Base-by-base conservation (phyloP, 2,797 vertebrate species). In the Parauchenoglanis punctatus region DNA sequence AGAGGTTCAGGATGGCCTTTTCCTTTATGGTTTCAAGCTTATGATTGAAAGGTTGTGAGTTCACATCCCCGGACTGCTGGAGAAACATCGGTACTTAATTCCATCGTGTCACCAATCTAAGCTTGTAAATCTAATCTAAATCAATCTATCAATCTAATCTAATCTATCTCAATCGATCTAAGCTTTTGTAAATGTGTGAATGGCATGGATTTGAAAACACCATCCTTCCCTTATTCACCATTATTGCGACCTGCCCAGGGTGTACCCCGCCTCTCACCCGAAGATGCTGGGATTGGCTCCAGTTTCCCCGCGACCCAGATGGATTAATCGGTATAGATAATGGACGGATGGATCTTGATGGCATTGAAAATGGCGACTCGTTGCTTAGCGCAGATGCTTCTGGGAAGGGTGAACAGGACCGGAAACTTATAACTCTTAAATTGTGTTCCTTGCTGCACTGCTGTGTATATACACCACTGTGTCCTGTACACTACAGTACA, bases 391-490 rank as follows among this genome's bases (percentile, higher is more conserved):
- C 46, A 49, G 35, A 35, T 35, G 35, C 35, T 35, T 35, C 35
- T 35, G 35, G 35, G 46, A 49, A 49, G 46, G 46, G 5, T 49
- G 46, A 49, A 8, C 46, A 6, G 46, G 8, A 5, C 46, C 46
- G 35, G 35, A 35, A 5, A 6, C 8, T 40, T 56, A 75, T 52
- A 18, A 46, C 49, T 20, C 23, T 70, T 2, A 11, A 23, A 80
- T 40, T 20, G 18, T 81, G 58, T 63, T 25, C 18, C 18, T 17
- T 40, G 28, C 18, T 40, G n/a, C 28, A n/a, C 61, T 59, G 72
- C 20, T 86, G 75, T 81, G 23, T 59, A 65, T 86, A 84, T 86
- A 77, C 35, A 46, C 20, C 18, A 61, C 28, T 58, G 7, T 8
- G 35, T 10, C 35, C 25, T 72, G 67, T 72, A 15, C 52, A 84